These are phyloP conservation scores for Monoplex corrugatus DNA, from an alignment of 2,888 invertebrate species.

Conservation along the genomic window DNA sequence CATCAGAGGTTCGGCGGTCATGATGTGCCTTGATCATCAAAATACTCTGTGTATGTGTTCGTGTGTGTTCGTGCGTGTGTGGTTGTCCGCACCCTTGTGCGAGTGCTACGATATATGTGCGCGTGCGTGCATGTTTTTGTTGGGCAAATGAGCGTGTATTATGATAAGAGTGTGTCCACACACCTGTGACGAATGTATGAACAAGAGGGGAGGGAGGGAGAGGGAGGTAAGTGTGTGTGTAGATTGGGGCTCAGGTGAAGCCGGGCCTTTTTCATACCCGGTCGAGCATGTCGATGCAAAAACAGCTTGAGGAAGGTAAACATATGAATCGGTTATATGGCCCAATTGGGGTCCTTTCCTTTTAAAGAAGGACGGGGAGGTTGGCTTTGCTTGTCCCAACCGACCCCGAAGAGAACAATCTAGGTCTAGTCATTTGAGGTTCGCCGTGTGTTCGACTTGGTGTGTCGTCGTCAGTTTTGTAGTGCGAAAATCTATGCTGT, in stretches of 20 bases:
- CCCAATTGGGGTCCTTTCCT: no score
- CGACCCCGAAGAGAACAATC: background rate
- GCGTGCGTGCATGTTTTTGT: no score
- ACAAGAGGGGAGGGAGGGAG: background rate
- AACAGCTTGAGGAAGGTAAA: background rate
- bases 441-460: background rate
- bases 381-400: background rate
- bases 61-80: no score
- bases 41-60: background rate
- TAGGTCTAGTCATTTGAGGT: background rate
- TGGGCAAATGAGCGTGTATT: background rate
- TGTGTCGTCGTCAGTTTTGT: background rate
- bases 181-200: background rate
- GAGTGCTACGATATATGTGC: no score
- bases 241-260: background rate
- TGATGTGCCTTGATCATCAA: background rate
- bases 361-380: background rate
- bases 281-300: background rate
- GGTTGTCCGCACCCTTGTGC: no score
- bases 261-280: background rate
- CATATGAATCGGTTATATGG: no score
- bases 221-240: no score
- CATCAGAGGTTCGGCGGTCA: no score
- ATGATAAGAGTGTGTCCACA: background rate
- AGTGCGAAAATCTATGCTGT: background rate